Base-by-base conservation (phyloP, 2,113 vertebrate genomes). In the Eolophus roseicapilla region DNA sequence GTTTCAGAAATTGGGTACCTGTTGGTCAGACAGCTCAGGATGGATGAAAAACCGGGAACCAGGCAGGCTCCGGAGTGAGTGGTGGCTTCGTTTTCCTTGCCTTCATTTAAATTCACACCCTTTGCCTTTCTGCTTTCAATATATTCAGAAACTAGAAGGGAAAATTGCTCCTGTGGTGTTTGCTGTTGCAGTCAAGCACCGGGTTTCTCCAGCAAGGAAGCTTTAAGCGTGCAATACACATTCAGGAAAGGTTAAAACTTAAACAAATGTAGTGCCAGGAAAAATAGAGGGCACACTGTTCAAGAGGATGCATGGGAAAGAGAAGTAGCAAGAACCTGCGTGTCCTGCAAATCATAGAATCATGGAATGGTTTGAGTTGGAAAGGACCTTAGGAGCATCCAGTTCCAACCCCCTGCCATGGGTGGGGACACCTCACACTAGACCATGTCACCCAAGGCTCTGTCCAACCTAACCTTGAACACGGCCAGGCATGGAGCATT, bases 1-100 rank as follows among this genome's bases (percentile, higher is more conserved):
- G 24, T 92, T 94, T 80, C 21, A 28, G 82, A 81, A 77, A 86
- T 67, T 35, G 92, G 92, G 68, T 88, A 83, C 95, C 82, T 93
- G 90, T 91, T 85, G 96, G 50, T 77, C 90, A 46, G 84, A 13
- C 3, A 81, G 87, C 78, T 91, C 63, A 19, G 94, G 78, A 69
- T 71, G 81, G 75, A n/a, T 49, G 82, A 74, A 65, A 16, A 89
- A 35, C 33, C 0, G 2, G 29, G 60, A 88, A 29, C 11, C 65
- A 27, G 50, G 43, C 21, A 47, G 49, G 18, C 37, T 62, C 90
- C 24, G 43, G 9, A 71, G 70, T 13, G 59, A 4, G 53, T 55
- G 59, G 8, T 60, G 82, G 60, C 59, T 81, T 90, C 6, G 64
- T 95, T 93, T 70, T 8, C 75, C 79, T 96, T 47, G 25, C 37